Base-by-base conservation (phyloP, 2,113 vertebrate species). In the Columbina picui region DNA sequence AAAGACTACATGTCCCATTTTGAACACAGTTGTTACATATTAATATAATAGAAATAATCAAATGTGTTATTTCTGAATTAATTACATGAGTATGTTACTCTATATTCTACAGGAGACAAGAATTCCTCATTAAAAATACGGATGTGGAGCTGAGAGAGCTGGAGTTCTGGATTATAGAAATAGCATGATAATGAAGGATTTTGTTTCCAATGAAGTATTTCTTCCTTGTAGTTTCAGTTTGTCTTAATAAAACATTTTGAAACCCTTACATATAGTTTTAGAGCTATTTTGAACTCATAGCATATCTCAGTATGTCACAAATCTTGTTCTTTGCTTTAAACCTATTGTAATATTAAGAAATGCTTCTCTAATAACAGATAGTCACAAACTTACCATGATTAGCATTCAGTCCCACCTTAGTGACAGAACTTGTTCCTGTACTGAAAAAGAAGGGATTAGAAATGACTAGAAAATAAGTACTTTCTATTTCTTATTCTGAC, bases 161-260 rank as follows among this genome's bases (percentile, higher is more conserved):
- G 50, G 11, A 74, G 11, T 43, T 78, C 20, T 55, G 29, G 12
- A 9, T 43, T 89, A 15, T 2, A 57, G 49, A 53, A 94, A 50
- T 10, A 74, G 18, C 13, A 38, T 38, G 82, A 50, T 2, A 75
- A 43, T 36, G 74, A 68, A 83, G 36, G 29, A 78, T 84, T 90
- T 90, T 91, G 7, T 78, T 93, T 57, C 70, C 90, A 26, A 47
- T 67, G 14, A 88, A 84, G 61, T 71, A 57, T 77, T 91, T 94
- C 32, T 77, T 83, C 45, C 12, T 61, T 53, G 6, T 64, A n/a
- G 41, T 76, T 68, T 68, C 43, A n/a, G 5, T 34, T 39, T 34
- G 15, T 41, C 9, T 19, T 74, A 70, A 45, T 68, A 12, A 10
- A 71, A 3, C 16, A 11, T 52, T 55, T 36, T 22, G 38, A 39